Conservation (phyloP, 2,797 vertebrate species). For the Sarcophilus harrisii region DNA sequence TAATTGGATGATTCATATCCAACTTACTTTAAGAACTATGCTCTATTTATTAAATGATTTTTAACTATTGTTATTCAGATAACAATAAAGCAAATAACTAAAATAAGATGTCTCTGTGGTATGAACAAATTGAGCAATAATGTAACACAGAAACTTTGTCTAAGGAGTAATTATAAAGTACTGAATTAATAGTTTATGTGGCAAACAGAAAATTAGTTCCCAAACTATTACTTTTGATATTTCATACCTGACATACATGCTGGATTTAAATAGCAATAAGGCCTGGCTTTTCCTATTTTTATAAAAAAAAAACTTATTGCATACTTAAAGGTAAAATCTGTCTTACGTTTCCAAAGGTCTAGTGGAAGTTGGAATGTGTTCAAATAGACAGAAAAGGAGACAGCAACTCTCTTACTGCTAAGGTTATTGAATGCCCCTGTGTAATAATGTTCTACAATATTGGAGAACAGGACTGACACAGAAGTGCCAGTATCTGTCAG, state of each 20-base stretch:
- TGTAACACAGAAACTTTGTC: neutral
- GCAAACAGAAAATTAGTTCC: neutral
- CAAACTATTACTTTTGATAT: conserved; percentile 6
- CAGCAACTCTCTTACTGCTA: neutral
- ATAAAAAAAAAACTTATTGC: neutral
- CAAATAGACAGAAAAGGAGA: neutral
- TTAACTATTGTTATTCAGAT: neutral
- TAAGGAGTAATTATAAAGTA: neutral
- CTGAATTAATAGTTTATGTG: neutral
- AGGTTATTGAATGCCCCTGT: neutral
- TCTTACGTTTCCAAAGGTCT: conserved; percentile 20
- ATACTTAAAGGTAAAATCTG: neutral
- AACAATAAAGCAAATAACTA: neutral
- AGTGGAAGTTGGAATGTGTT: neutral
- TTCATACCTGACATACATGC: neutral
- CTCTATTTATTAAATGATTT: neutral
- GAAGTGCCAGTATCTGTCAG: neutral
- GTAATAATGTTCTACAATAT: neutral
- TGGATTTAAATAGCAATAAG: neutral
- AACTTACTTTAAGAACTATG: neutral
- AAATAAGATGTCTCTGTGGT: neutral
- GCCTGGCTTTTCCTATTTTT: neutral
- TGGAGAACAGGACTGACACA: neutral
- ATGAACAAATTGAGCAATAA: neutral
- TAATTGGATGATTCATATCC: neutral